phyloP scores from a whole-genome alignment of 2,113 vertebrate species.

The Nestor notabilis region DNA sequence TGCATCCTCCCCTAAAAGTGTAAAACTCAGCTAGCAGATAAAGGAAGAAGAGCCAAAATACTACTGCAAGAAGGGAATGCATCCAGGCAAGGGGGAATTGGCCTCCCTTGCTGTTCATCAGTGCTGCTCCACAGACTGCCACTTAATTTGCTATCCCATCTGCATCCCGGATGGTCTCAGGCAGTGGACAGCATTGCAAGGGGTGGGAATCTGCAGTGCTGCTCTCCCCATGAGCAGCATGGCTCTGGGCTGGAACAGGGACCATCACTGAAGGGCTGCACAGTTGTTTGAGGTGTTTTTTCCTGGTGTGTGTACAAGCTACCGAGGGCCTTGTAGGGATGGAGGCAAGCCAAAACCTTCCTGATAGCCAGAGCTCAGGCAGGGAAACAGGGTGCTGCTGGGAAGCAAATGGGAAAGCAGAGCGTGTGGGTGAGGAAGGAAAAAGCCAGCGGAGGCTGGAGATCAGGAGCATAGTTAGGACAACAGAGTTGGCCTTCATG shows the following conservation, averaged over 20 bases:
- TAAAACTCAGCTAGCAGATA: background rate
- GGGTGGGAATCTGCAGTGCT: background rate
- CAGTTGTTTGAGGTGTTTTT: background rate
- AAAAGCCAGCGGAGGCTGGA: background rate
- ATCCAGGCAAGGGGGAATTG: background rate
- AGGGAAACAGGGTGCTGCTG: background rate
- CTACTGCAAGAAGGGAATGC: background rate
- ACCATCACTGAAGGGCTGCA: rapidly evolving
- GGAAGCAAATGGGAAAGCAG: background rate
- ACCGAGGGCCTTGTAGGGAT: background rate
- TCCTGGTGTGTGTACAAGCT: background rate
- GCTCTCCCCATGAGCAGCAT: background rate
- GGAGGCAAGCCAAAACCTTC: background rate
- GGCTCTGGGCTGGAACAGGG: background rate
- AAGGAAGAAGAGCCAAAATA: background rate
- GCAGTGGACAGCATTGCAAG: background rate
- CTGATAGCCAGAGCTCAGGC: background rate
- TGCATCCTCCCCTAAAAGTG: background rate
- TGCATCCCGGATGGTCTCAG: background rate
- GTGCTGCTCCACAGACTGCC: background rate
- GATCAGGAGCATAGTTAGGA: background rate
- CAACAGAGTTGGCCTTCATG: background rate
- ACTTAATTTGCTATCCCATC: background rate
- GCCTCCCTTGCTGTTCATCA: background rate
- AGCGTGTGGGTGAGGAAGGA: background rate